These are phyloP conservation scores for Podarcis muralis DNA, from an alignment of 2,113 vertebrate species.

Conservation along the genomic window DNA sequence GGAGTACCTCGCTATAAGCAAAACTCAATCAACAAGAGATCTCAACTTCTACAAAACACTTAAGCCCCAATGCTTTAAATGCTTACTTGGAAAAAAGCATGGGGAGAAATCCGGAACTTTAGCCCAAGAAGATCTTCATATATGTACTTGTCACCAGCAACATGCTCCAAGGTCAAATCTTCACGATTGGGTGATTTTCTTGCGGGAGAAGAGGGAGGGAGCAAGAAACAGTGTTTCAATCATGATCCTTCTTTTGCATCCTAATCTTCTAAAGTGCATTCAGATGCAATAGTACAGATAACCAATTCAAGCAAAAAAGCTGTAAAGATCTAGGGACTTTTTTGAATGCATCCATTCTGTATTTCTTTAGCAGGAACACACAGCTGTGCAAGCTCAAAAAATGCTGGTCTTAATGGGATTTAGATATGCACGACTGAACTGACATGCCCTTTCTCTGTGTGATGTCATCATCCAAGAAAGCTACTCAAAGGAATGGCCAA, in stretches of 20 bases:
- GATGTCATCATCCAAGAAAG: not conserved
- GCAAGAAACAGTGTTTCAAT: not conserved
- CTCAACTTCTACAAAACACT: not conserved
- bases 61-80: not conserved
- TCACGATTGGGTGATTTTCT: slow-evolving; percentile 90
- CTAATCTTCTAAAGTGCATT: not conserved
- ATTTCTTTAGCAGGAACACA: not conserved
- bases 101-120: slow-evolving; percentile 92
- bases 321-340: not conserved
- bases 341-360: not conserved
- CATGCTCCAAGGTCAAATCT: slow-evolving; percentile 87
- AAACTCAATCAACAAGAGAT: not conserved
- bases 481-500: not conserved
- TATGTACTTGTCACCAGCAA: slow-evolving; percentile 88
- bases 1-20: not conserved
- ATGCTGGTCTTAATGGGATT: not conserved
- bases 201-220: accelerated
- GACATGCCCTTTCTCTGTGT: not conserved
- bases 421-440: too few relatives aligned
- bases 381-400: not conserved
- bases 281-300: too few relatives aligned
- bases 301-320: not conserved
- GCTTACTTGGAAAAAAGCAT: slow-evolving; percentile 95
- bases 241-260: accelerated
- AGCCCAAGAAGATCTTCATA: slow-evolving; percentile 91